phyloP scores from a whole-genome alignment of 2,113 vertebrate species.

The Hemicordylus capensis region DNA sequence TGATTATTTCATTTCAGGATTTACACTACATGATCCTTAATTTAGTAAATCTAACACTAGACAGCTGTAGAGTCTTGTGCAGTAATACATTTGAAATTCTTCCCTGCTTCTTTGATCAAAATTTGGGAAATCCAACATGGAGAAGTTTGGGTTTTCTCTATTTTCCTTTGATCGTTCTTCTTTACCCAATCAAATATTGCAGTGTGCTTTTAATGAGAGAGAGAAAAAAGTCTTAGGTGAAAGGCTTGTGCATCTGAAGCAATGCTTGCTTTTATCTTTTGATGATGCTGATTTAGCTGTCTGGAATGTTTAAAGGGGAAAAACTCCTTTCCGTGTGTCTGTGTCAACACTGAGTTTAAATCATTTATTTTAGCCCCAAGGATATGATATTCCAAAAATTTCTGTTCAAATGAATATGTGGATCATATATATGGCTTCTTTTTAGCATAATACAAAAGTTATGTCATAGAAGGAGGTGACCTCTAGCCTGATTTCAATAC shows the following conservation, averaged over 20 bases:
- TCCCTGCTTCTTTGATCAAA: background rate
- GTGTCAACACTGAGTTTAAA: background rate
- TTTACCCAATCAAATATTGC: background rate
- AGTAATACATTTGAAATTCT: conserved; percentile 13
- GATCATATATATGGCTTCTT: background rate
- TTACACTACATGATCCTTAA: background rate
- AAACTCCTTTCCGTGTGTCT: background rate
- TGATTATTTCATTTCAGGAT: background rate
- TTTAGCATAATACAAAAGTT: background rate
- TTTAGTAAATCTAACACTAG: background rate
- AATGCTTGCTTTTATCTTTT: conserved; percentile 28
- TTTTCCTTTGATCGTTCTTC: conserved; percentile 19
- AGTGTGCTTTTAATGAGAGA: conserved; percentile 21
- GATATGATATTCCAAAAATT: background rate
- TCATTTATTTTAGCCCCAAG: background rate
- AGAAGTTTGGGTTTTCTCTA: background rate
- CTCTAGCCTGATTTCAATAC: background rate
- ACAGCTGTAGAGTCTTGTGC: background rate
- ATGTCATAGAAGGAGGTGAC: fast-evolving
- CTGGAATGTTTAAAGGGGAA: background rate
- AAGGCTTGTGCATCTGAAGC: conserved; percentile 14
- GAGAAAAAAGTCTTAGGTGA: background rate
- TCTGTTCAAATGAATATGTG: background rate
- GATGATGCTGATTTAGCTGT: background rate
- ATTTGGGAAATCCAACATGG: background rate